These are phyloP conservation scores for Coluber constrictor DNA, from an alignment of 2,797 vertebrate species.

Conservation along the genomic window DNA sequence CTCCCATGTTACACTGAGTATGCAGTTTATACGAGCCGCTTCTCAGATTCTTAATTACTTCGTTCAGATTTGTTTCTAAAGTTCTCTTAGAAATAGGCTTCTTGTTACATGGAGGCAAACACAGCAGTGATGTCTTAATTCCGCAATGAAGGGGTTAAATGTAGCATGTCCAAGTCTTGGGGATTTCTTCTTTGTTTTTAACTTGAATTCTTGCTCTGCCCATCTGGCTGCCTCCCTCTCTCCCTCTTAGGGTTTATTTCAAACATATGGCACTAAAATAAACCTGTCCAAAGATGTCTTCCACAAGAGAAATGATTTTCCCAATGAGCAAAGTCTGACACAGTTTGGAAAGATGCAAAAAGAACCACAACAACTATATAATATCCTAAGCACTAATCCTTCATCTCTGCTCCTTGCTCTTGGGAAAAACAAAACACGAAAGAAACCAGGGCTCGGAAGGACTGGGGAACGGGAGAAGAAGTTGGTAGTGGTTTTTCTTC, in stretches of 20 bases:
- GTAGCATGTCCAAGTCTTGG: not conserved
- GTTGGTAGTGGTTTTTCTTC: not conserved
- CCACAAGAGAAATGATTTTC: not conserved
- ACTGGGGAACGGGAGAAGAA: not conserved
- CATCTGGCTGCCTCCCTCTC: slow-evolving; percentile 14
- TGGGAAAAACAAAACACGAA: not conserved
- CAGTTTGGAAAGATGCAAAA: slow-evolving; percentile 9
- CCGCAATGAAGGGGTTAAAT: not conserved
- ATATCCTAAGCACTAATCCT: not conserved
- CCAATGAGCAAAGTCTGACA: slow-evolving; percentile 5
- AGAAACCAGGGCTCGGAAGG: not conserved
- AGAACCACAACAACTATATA: not conserved
- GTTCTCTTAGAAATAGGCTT: not conserved
- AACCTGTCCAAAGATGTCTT: not conserved
- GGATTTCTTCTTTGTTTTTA: not conserved
- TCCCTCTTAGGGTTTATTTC: not conserved
- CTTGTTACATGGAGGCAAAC: not conserved
- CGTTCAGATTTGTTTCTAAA: not conserved
- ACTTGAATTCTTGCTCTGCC: not conserved
- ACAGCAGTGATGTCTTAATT: not conserved
- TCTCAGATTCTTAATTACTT: not conserved
- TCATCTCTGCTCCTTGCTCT: not conserved
- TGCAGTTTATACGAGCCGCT: not conserved
- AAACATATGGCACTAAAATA: slow-evolving; percentile 25
- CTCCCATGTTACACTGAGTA: not conserved